These are phyloP conservation scores for Bimastos eiseni DNA, from an alignment of 2,888 invertebrate genomes.

Conservation along the genomic window DNA sequence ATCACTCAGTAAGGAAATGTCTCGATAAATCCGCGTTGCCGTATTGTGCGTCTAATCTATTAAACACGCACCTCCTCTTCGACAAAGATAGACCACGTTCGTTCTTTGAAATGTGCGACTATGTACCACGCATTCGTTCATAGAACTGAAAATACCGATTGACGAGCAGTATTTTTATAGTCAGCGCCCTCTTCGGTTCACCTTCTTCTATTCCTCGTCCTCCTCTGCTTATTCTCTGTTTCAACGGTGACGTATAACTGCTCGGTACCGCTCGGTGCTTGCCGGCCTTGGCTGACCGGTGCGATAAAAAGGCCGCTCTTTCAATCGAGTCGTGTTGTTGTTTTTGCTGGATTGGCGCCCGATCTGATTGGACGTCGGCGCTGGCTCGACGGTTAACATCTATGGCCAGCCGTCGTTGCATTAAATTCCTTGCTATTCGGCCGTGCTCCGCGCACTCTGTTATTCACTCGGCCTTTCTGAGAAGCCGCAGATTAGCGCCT, in stretches of 20 bases:
- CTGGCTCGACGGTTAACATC: not conserved
- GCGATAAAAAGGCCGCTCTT: not conserved
- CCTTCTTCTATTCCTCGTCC: not conserved
- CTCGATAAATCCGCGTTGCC: not conserved
- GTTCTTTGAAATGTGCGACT: not conserved
- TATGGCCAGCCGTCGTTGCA: not conserved
- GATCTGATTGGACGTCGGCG: not conserved
- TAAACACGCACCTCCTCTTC: not conserved
- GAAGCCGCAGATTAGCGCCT: not conserved
- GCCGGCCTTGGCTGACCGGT: conserved; percentile 13
- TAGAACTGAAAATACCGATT: not conserved
- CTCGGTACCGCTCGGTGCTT: not conserved
- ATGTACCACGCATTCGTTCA: not conserved
- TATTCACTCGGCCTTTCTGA: not conserved
- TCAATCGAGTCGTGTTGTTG: not conserved
- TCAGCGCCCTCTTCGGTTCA: not conserved
- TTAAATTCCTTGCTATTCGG: not conserved
- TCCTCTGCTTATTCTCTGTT: not conserved
- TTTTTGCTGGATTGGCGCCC: not conserved
- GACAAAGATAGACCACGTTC: not conserved
- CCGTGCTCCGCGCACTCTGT: not conserved
- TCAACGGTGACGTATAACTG: not conserved
- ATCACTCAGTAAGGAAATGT: not conserved
- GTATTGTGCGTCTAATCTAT: not conserved
- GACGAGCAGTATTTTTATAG: not conserved